Conservation (phyloP, 2,113 vertebrate species). For the Daubentonia madagascariensis region DNA sequence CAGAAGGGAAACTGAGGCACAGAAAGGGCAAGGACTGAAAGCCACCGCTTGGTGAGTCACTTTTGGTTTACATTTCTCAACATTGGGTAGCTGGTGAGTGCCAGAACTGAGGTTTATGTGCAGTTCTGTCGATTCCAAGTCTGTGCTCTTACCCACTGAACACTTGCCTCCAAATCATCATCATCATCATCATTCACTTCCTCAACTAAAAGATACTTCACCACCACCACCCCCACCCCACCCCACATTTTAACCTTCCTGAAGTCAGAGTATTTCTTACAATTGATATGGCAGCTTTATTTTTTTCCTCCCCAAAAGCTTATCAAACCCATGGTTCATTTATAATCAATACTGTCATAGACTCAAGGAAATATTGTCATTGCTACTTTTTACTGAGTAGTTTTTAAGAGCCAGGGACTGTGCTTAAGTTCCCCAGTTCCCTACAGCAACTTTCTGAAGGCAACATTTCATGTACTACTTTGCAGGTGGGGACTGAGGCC, state of each 20-base stretch:
- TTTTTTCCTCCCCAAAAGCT: background rate
- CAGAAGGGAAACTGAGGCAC: background rate
- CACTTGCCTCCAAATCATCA: too few relatives aligned
- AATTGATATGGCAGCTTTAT: background rate
- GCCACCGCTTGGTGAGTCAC: fast-evolving
- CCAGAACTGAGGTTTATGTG: too few relatives aligned
- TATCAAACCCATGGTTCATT: background rate
- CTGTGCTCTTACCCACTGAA: background rate
- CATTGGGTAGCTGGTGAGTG: background rate
- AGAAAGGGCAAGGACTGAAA: background rate
- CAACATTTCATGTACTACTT: background rate
- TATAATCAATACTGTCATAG: background rate
- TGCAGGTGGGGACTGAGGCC: background rate
- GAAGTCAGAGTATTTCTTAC: background rate
- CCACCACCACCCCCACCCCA: too few relatives aligned
- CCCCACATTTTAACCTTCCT: background rate
- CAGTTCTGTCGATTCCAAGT: too few relatives aligned
- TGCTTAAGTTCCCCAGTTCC: background rate
- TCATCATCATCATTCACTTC: fast-evolving
- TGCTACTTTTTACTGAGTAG: background rate
- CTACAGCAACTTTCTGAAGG: background rate
- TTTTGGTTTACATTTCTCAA: background rate
- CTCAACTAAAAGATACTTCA: background rate
- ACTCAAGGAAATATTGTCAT: background rate
- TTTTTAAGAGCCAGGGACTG: background rate